Percentiles rank a stretch among this genome's conserved stretches.
Evolutionary conservation across 2,888 invertebrate genomes (phyloP).

Genomic region (Oeneis ivallda): DNA sequence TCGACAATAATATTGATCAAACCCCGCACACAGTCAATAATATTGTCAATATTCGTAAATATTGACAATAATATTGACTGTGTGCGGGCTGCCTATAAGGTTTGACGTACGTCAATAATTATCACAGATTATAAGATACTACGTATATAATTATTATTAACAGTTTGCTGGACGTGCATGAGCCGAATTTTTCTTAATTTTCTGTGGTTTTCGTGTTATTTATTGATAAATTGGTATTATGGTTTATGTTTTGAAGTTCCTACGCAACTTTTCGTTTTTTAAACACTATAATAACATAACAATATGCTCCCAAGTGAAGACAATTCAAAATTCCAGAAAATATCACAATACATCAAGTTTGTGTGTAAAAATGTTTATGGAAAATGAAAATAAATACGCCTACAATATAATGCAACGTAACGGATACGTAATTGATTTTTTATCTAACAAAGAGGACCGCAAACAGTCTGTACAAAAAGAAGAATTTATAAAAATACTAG

Average conservation of each 20-base stretch:
- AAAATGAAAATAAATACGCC: conserved; percentile 71
- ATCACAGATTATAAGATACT: too few relatives aligned
- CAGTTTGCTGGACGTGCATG: too few relatives aligned
- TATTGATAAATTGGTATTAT: neutral
- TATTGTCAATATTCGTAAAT: too few relatives aligned
- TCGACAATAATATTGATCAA: too few relatives aligned
- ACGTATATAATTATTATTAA: too few relatives aligned
- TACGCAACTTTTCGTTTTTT: conserved; percentile 10
- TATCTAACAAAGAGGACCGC: conserved; percentile 32
- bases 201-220: neutral
- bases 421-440: conserved; percentile 56
- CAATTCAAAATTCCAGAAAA: conserved; percentile 10
- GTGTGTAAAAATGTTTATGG: conserved; percentile 59
- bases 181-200: neutral
- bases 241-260: neutral
- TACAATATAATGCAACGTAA: conserved; percentile 63
- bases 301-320: neutral
- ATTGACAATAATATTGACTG: too few relatives aligned
- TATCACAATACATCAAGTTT: conserved; percentile 46
- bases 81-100: too few relatives aligned
- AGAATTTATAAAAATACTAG: conserved; percentile 50
- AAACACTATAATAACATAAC: neutral
- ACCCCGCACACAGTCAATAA: too few relatives aligned
- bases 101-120: too few relatives aligned
- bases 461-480: conserved; percentile 42